phyloP scores from a whole-genome alignment of 2,113 vertebrate genomes.

The Larimichthys polyactis region DNA sequence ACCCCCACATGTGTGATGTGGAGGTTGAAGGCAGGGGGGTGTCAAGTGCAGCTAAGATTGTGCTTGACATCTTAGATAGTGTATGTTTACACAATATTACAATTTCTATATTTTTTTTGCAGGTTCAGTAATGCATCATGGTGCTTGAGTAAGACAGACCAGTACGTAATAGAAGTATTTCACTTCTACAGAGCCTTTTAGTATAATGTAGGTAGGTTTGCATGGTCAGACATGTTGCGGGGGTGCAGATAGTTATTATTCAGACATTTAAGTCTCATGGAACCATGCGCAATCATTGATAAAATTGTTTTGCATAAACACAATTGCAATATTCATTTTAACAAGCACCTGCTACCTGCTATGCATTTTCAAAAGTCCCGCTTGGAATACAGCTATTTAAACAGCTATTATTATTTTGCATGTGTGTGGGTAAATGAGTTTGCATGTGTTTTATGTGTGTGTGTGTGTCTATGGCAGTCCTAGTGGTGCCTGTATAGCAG shows the following conservation, averaged over 20 bases:
- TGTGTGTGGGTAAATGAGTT: constrained; percentile 13
- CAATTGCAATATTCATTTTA: constrained; percentile 65
- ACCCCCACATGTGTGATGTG: neutral
- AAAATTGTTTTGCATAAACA: constrained; percentile 69
- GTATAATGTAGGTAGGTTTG: neutral
- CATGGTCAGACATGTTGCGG: constrained; percentile 17
- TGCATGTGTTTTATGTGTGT: neutral
- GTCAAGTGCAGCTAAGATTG: neutral
- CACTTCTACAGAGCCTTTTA: neutral
- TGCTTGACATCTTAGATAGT: constrained; percentile 19
- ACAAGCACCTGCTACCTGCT: constrained; percentile 63
- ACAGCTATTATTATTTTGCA: constrained; percentile 34
- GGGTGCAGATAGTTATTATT: constrained; percentile 18
- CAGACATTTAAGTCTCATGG: constrained; percentile 32
- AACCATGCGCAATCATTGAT: constrained; percentile 59
- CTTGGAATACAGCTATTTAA: constrained; percentile 45
- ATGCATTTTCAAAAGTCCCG: constrained; percentile 45
- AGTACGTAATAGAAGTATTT: neutral
- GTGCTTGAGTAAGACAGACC: neutral
- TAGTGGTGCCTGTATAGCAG: constrained; percentile 1
- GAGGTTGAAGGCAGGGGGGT: constrained; percentile 8
- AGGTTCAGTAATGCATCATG: neutral
- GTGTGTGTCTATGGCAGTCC: neutral
- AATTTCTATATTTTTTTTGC: neutral
- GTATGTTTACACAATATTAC: neutral